Evolutionary conservation across 2,797 vertebrate species (phyloP).

Genomic region (Epinephelus awoara): DNA sequence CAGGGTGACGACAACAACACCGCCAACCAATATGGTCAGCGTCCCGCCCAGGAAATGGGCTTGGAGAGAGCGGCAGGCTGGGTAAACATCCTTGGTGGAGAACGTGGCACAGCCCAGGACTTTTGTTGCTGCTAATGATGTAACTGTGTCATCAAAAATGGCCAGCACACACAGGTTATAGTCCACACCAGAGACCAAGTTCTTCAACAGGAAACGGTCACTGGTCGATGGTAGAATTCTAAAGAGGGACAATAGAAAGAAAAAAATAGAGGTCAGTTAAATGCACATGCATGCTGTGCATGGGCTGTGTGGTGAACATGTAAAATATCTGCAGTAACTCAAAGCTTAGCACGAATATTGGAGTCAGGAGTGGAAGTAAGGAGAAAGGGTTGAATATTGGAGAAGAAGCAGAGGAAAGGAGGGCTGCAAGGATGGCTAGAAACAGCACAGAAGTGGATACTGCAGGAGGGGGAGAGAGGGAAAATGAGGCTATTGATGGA

Average conservation of each 20-base stretch:
- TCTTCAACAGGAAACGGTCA: constrained; percentile 91
- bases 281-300: not conserved
- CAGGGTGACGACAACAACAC: constrained; percentile 91
- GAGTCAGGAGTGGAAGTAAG: constrained; percentile 15
- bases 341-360: constrained; percentile 28
- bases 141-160: constrained; percentile 90
- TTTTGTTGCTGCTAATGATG: constrained; percentile 89
- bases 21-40: constrained; percentile 92
- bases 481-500: constrained; percentile 81
- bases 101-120: constrained; percentile 93
- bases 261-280: constrained; percentile 36
- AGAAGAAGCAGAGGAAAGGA: constrained; percentile 34
- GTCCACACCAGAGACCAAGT: constrained; percentile 91
- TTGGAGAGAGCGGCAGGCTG: constrained; percentile 92
- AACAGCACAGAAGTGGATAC: constrained; percentile 51
- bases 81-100: constrained; percentile 91
- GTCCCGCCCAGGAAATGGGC: constrained; percentile 94
- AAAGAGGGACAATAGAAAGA: constrained; percentile 18
- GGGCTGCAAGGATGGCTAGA: constrained; percentile 43
- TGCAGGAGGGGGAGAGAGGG: constrained; percentile 60
- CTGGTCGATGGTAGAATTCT: constrained; percentile 93
- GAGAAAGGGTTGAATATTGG: constrained; percentile 29
- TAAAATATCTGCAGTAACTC: constrained; percentile 13
- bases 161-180: constrained; percentile 94
- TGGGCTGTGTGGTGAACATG: not conserved